These are phyloP conservation scores for Hyperoplus immaculatus DNA, from an alignment of 2,797 vertebrate genomes.

Conservation along the genomic window DNA sequence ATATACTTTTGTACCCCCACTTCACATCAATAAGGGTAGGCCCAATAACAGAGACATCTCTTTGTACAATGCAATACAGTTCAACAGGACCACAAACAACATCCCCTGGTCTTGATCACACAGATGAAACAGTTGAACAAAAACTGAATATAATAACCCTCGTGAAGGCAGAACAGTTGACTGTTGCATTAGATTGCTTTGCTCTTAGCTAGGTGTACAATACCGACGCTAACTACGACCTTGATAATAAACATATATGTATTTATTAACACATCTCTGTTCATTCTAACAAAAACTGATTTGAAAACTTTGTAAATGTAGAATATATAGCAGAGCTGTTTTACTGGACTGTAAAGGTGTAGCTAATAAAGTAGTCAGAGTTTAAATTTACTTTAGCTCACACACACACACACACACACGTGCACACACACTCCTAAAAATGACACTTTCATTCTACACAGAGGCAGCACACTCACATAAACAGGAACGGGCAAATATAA, in stretches of 20 bases:
- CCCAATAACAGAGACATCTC: background rate
- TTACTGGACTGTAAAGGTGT: background rate
- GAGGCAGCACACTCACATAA: constrained; percentile 35
- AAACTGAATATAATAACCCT: background rate
- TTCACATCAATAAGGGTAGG: background rate
- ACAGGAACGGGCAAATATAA: constrained; percentile 30
- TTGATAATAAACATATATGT: background rate
- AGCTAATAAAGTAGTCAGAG: background rate
- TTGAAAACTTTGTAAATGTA: background rate
- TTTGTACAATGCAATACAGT: background rate
- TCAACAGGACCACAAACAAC: background rate
- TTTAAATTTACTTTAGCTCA: background rate
- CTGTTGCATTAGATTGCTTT: background rate
- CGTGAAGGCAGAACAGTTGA: background rate
- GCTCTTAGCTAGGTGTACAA: background rate
- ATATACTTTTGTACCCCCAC: background rate
- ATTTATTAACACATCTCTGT: background rate
- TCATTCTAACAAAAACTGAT: too few relatives aligned
- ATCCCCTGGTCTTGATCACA: background rate
- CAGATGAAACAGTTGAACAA: background rate
- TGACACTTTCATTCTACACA: constrained; percentile 13
- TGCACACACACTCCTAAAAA: background rate
- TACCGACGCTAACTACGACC: background rate
- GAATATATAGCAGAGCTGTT: background rate
- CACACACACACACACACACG: background rate